These are phyloP conservation scores for Notolabrus celidotus DNA, from an alignment of 2,797 vertebrate genomes.

Conservation along the genomic window DNA sequence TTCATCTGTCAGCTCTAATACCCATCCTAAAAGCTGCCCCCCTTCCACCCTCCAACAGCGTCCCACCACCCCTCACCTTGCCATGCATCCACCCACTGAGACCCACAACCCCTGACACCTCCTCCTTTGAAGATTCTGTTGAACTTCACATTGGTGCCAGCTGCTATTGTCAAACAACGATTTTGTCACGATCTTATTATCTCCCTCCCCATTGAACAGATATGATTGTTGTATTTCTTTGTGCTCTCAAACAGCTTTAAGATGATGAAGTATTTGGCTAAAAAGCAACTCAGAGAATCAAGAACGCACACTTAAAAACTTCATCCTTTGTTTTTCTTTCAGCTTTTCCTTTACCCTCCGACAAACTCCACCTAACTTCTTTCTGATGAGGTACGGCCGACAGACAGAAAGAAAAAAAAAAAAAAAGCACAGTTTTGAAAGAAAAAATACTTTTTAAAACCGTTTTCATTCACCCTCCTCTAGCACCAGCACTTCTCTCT, in stretches of 20 bases:
- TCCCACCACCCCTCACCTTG: conserved; percentile 68
- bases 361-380: conserved; percentile 45
- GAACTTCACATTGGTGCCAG: conserved; percentile 25
- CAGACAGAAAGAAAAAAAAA: not conserved
- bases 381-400: conserved; percentile 42
- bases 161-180: not conserved
- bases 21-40: conserved; percentile 89
- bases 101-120: conserved; percentile 24
- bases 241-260: conserved; percentile 16
- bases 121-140: conserved; percentile 32
- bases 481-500: conserved; percentile 19
- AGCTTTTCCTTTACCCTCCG: conserved; percentile 35
- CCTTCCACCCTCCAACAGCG: conserved; percentile 58
- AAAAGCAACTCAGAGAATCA: conserved; percentile 21
- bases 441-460: conserved; percentile 4
- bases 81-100: conserved; percentile 35
- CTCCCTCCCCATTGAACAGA: no score
- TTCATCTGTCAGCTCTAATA: conserved; percentile 99
- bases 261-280: conserved; percentile 29
- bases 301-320: conserved; percentile 8
- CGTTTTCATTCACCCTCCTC: conserved; percentile 31
- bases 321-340: conserved; percentile 37
- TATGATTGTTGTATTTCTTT: not conserved
- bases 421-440: conserved; percentile 14
- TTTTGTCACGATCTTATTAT: not conserved